Base-by-base conservation (phyloP, 2,113 vertebrate genomes). In the Ancistrus triradiatus region DNA sequence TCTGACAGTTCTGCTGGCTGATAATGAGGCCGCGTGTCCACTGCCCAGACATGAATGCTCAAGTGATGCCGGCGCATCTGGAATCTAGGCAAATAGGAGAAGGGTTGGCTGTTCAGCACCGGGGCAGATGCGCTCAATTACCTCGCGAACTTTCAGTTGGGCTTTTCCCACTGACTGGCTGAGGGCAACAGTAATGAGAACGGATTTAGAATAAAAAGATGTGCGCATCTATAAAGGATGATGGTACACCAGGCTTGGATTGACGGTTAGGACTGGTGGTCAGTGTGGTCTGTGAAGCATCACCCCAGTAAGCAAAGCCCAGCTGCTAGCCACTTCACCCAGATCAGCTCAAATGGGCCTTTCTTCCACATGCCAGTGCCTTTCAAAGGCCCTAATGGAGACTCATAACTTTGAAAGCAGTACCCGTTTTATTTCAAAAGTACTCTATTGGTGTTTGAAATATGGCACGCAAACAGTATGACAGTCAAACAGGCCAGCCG, bases 201-300 rank as follows among this genome's bases (percentile, higher is more conserved):
- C 75, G 83, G 80, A 82, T 85, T 85, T 87, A 83, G 83, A 86
- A 87, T 86, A 87, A 87, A 86, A 85, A 86, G 79, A 86, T 86
- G 84, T 81, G 84, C 76, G 77, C 78, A 78, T 85, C 84, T 80
- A 86, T 78, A 84, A 85, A 83, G 76, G 64, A 78, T 74, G 75
- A 74, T 72, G 79, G 38, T 14, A 25, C 19, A 40, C 57, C 38
- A 28, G 72, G 67, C 83, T 86, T 75, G 77, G 84, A 89, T 85
- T 87, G 87, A 88, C 81, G 81, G 76, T 75, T 85, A 77, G 71
- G 84, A 80, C 78, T 80, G 77, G 81, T 76, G 85, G 81, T 86
- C 84, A 86, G 76, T 31, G 63, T 19, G 35, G 76, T 68, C 77
- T 74, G 69, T 74, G 78, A 83, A 84, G 79, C 84, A 33, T 85